These are phyloP conservation scores for Menidia menidia DNA, from an alignment of 2,797 vertebrate genomes.

Conservation along the genomic window DNA sequence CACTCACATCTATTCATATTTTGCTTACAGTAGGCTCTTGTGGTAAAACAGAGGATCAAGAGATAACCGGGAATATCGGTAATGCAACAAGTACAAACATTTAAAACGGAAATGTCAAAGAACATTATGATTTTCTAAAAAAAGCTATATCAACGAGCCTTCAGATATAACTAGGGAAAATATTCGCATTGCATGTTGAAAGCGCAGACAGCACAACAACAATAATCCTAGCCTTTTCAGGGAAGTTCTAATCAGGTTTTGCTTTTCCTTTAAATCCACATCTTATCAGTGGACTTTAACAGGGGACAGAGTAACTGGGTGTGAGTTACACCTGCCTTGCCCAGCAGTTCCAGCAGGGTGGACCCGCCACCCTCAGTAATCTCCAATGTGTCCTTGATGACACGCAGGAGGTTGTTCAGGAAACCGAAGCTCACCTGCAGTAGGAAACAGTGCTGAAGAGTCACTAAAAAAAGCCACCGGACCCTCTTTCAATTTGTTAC, in stretches of 20 bases:
- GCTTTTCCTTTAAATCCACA: background rate
- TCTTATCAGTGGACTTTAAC: conserved; percentile 21
- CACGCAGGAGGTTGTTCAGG: conserved; percentile 83
- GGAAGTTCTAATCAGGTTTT: background rate
- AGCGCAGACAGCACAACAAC: too few relatives aligned
- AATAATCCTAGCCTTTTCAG: too few relatives aligned
- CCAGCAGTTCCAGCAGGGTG: conserved; percentile 83
- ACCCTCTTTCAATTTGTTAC: background rate
- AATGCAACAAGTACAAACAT: background rate
- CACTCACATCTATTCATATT: background rate
- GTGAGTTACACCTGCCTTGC: conserved; percentile 75
- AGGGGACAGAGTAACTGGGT: background rate
- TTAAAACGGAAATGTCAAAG: background rate
- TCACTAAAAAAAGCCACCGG: conserved; percentile 12
- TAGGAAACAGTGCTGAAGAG: conserved; percentile 47
- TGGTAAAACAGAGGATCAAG: too few relatives aligned
- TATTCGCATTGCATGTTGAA: too few relatives aligned
- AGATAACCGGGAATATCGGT: too few relatives aligned
- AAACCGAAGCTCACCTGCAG: conserved; percentile 89
- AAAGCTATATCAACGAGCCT: background rate
- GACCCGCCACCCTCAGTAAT: conserved; percentile 56
- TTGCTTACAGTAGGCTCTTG: too few relatives aligned
- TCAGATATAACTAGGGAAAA: too few relatives aligned
- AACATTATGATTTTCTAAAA: background rate
- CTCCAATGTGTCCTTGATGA: conserved; percentile 79